A percentile compares a stretch with the other conserved stretches of the same genome.
These are phyloP conservation scores for Caracal caracal DNA, from an alignment of 2,113 vertebrate genomes.

Conservation along the genomic window DNA sequence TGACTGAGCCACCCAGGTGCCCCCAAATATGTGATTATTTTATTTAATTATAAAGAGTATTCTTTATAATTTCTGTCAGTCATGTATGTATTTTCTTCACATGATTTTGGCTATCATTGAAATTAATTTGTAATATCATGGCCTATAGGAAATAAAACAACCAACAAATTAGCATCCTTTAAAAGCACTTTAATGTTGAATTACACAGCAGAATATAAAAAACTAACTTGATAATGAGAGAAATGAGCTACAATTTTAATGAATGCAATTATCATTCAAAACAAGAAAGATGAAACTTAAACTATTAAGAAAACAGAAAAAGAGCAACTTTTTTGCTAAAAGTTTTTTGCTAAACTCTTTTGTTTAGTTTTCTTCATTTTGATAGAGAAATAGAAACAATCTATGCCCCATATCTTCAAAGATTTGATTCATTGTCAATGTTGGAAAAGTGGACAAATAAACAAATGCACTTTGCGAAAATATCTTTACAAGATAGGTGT, in stretches of 20 bases:
- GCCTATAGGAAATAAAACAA: not conserved
- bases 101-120: not conserved
- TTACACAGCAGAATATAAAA: not conserved
- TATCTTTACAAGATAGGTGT: not conserved
- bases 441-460: not conserved
- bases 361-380: not conserved
- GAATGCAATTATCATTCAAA: not conserved
- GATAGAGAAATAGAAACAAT: not conserved
- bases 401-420: not conserved
- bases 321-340: not conserved
- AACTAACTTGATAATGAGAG: not conserved
- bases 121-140: not conserved
- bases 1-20: too few species aligned
- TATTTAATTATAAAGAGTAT: not conserved
- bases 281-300: not conserved
- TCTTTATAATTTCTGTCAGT: not conserved
- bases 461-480: not conserved
- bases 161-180: not conserved
- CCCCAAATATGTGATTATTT: not conserved
- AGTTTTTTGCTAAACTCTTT: too few species aligned
- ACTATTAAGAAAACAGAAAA: not conserved
- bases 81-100: not conserved
- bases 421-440: not conserved
- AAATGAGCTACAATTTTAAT: conserved; percentile 27
- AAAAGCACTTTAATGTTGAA: not conserved